These are phyloP conservation scores for Bombyx mori DNA, from an alignment of 1,140 invertebrate genomes.

Conservation along the genomic window DNA sequence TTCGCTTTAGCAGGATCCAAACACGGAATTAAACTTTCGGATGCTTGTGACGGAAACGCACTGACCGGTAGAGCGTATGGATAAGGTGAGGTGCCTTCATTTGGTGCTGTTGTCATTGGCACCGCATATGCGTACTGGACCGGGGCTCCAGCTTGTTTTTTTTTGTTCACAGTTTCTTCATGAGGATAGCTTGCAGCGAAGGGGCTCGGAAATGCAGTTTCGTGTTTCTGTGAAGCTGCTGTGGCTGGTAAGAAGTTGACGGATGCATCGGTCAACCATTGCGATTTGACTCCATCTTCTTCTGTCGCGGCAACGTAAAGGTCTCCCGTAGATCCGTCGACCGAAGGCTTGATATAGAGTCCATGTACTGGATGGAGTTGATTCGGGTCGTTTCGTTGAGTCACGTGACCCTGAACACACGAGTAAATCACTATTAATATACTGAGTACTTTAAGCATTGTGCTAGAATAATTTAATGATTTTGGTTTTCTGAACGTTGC, in stretches of 20 bases:
- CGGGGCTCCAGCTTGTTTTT: constrained; percentile 33
- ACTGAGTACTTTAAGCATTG: too few species aligned
- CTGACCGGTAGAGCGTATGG: constrained; percentile 26
- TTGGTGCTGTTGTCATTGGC: constrained; percentile 22
- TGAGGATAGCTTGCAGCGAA: constrained; percentile 23
- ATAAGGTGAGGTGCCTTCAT: constrained; percentile 18
- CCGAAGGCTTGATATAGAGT: constrained; percentile 49
- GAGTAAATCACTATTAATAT: neutral
- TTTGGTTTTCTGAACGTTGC: neutral
- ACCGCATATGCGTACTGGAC: constrained; percentile 40
- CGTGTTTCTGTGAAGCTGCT: constrained; percentile 23
- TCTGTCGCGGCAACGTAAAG: constrained; percentile 59
- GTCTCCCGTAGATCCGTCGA: constrained; percentile 53
- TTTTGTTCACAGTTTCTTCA: constrained; percentile 34
- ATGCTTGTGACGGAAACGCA: constrained; percentile 2
- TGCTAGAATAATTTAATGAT: neutral
- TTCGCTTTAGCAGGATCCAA: constrained; percentile 11
- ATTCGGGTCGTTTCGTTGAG: constrained; percentile 22
- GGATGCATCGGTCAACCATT: constrained; percentile 54
- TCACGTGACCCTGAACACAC: constrained; percentile 16
- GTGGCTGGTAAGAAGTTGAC: constrained; percentile 40
- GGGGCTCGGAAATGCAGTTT: constrained; percentile 18
- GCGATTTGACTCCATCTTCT: constrained; percentile 43
- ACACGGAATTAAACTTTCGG: constrained; percentile 18
- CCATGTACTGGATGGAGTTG: constrained; percentile 50